Evolutionary conservation across 2,797 vertebrate species (phyloP).

Genomic region (Galaxias olidus): DNA sequence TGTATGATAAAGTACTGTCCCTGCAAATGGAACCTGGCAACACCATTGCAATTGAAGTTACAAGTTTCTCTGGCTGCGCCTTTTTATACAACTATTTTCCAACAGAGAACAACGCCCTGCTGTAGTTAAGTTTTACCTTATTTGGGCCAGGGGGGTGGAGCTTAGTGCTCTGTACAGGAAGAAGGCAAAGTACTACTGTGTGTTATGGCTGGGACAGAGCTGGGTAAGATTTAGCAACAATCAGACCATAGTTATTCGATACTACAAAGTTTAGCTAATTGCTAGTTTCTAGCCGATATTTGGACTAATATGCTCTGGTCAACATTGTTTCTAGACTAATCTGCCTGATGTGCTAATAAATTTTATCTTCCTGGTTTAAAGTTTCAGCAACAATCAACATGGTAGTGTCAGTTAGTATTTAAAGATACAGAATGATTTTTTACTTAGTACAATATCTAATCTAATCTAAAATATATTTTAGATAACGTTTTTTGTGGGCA

Average conservation of each 20-base stretch:
- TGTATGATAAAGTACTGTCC: too few relatives aligned
- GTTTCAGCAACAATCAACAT: slow-evolving; percentile 22
- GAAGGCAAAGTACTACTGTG: not conserved
- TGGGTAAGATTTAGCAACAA: slow-evolving; percentile 41
- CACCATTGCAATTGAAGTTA: too few relatives aligned
- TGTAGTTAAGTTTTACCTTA: slow-evolving; percentile 15
- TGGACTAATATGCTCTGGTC: slow-evolving; percentile 13
- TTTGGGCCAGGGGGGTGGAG: slow-evolving; percentile 30
- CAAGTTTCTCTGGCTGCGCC: too few relatives aligned
- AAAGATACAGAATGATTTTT: slow-evolving; percentile 53
- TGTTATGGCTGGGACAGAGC: slow-evolving; percentile 44
- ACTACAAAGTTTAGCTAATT: too few relatives aligned
- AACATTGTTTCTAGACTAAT: slow-evolving; percentile 30
- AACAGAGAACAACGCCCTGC: not conserved
- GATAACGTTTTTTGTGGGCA: too few relatives aligned
- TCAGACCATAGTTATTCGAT: too few relatives aligned
- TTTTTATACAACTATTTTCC: too few relatives aligned
- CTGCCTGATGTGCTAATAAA: not conserved
- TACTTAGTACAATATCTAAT: too few relatives aligned
- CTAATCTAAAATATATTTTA: too few relatives aligned
- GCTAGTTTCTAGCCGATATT: too few relatives aligned
- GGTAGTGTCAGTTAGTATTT: slow-evolving; percentile 39
- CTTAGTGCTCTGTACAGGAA: slow-evolving; percentile 7
- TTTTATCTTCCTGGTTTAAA: slow-evolving; percentile 58
- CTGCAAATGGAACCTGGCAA: too few relatives aligned